phyloP scores from a whole-genome alignment of 1,140 invertebrate species.

The Mizuhopecten yessoensis region DNA sequence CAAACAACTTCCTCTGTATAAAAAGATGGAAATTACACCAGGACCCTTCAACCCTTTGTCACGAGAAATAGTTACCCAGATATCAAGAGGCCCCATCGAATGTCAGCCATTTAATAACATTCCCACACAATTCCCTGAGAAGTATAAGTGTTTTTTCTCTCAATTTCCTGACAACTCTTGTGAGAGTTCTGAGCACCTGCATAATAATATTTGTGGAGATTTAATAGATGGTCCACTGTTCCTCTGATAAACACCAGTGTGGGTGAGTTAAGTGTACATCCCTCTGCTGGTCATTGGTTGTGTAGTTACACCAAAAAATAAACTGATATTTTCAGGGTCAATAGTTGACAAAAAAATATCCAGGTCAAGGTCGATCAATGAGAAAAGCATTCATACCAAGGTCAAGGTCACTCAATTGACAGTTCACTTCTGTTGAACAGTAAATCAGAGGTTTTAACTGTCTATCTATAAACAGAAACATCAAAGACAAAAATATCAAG shows the following conservation, averaged over 20 bases:
- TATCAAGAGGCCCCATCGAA: not conserved
- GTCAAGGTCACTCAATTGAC: no score
- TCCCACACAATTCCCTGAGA: conserved; percentile 21
- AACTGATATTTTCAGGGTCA: not conserved
- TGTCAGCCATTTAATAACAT: not conserved
- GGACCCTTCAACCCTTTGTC: not conserved
- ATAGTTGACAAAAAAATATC: not conserved
- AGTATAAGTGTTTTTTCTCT: conserved; percentile 14
- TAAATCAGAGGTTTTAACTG: no score
- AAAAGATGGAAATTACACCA: not conserved
- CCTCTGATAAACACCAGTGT: not conserved
- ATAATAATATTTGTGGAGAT: conserved; percentile 10
- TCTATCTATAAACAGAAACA: no score
- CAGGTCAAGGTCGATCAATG: not conserved
- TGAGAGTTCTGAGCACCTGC: not conserved
- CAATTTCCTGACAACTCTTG: not conserved
- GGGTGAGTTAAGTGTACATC: not conserved
- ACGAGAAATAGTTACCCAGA: conserved; percentile 16
- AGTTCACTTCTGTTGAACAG: no score
- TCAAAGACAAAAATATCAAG: not conserved
- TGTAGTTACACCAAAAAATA: not conserved
- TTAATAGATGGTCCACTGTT: not conserved
- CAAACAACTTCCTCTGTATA: not conserved
- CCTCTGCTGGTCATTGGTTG: not conserved
- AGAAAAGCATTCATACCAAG: not conserved